Base-by-base conservation (phyloP, 2,888 invertebrate genomes). In the Zygothrica quintamaculata region DNA sequence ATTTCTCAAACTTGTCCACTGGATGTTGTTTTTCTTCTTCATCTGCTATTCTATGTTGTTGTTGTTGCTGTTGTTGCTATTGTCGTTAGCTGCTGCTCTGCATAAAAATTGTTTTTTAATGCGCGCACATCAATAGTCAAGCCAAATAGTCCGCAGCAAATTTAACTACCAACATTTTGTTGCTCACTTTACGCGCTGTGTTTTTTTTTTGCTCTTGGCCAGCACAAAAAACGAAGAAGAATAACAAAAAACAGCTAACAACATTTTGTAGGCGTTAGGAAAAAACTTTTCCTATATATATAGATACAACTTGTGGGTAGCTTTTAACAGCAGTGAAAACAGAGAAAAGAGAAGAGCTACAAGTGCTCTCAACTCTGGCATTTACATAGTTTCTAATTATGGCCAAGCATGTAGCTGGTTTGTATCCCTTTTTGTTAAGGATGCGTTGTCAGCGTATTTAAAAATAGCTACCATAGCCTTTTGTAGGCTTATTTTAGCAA, bases 41-140 rank as follows among this genome's bases (percentile, higher is more conserved):
- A n/a, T n/a, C n/a, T n/a, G n/a, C n/a, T n/a, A n/a, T n/a, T n/a
- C n/a, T n/a, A n/a, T 53, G 43, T 3, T 71, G 55, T 33, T 66
- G 16, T 33, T 25, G 31, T 33, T 16, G 29, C n/a, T 29, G 25
- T 26, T 53, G 70, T 61, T 52, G 29, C 11, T 60, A 50, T 13
- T 39, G 15, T 26, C 51, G 48, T 47, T 29, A 62, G 51, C 29
- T 66, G 60, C 51, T 65, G 65, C 61, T 70, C 55, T 74, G 73
- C 73, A 82, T 81, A 73, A 77, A 81, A 82, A 86, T 82, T 86
- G 82, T 86, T 82, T 86, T 82, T 86, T 84, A 82, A 82, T 86
- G 84, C 84, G 84, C 68, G 75, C 67, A 73, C 87, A 82, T 82
- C 87, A 80, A 80, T 80, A 80, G 80, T 84, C 84, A 84, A 86